Evolutionary conservation across 2,888 invertebrate species (phyloP), one percentile per base, ranked within the genome.

Genomic region (Lycophotia porphyrea): DNA sequence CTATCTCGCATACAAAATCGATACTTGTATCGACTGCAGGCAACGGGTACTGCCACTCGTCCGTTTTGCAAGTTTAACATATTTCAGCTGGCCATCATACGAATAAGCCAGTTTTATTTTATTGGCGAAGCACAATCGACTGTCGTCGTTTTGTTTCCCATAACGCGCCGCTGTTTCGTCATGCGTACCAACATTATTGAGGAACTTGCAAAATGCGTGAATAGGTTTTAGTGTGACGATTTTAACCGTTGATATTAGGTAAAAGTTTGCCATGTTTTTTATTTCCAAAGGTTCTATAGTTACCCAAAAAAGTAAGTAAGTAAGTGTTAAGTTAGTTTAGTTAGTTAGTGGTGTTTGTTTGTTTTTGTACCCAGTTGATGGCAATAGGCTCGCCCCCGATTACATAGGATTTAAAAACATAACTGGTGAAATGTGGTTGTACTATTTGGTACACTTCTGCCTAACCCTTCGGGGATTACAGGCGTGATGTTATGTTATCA

Each of bases 61-160:
- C 89, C 93, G 91, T 93, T 95, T 95, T 93, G 93, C 93, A 94
- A 94, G 93, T 94, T 95, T 93, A 94, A 95, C 94, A 93, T 95
- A 95, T 95, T 95, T 94, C 93, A 93, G 89, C 86, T 89, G 85
- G 87, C 90, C 91, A 86, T 88, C 86, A 91, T 89, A 90, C 84
- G 89, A 89, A 87, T 90, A 90, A 89, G 87, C 88, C 87, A 85
- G 89, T 93, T 94, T 92, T 91, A 91, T 94, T 94, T 92, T 92
- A 92, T 90, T 91, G 91, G 86, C 88, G 84, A 87, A 88, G 88
- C 92, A 91, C 92, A 92, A 93, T 92, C 90, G 91, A 91, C 90
- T 89, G 89, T 86, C 90, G 85, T 87, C 86, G 87, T 92, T 94
- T 93, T 93, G 90, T 94, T 92, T 92, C 86, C 88, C 88, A 92